phyloP scores from a whole-genome alignment of 1,140 invertebrate genomes.

The Drosophila obscura region DNA sequence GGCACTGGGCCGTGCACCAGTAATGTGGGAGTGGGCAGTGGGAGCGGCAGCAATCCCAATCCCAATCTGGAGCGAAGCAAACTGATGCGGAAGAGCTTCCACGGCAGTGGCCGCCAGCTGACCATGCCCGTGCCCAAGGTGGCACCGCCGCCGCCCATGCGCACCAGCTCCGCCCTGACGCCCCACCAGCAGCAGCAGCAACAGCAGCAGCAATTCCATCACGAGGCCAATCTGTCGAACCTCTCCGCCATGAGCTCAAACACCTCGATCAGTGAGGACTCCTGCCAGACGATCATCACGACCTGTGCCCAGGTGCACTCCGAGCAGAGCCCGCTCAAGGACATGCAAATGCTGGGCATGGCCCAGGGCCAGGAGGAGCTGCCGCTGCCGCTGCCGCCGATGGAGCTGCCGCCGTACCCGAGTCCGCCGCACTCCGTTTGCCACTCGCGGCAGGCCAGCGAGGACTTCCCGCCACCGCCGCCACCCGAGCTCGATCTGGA shows the following conservation, averaged over 20 bases:
- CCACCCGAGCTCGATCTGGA: slow-evolving; percentile 90
- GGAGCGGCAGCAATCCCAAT: slow-evolving; percentile 85
- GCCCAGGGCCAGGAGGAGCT: slow-evolving; percentile 18
- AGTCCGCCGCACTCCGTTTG: slow-evolving; percentile 89
- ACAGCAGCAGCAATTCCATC: slow-evolving; percentile 74
- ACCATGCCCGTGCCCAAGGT: slow-evolving; percentile 90
- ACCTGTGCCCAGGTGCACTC: slow-evolving; percentile 91
- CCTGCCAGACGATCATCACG: slow-evolving; percentile 91
- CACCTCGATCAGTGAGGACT: slow-evolving; percentile 91
- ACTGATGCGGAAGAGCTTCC: slow-evolving; percentile 94
- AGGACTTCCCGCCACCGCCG: slow-evolving; percentile 94
- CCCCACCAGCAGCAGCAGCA: slow-evolving; percentile 79
- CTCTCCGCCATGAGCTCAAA: slow-evolving; percentile 87
- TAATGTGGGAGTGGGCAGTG: background rate
- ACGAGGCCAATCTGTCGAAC: slow-evolving; percentile 80
- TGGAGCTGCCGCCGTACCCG: slow-evolving; percentile 91
- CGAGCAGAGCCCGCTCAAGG: slow-evolving; percentile 89
- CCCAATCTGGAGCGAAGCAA: slow-evolving; percentile 93
- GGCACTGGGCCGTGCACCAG: slow-evolving; percentile 48
- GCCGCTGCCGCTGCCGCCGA: slow-evolving; percentile 42
- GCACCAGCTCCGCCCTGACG: slow-evolving; percentile 89
- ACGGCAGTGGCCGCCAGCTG: slow-evolving; percentile 91
- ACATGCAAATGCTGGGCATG: slow-evolving; percentile 50
- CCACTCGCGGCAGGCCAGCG: slow-evolving; percentile 93
- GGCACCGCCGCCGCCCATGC: slow-evolving; percentile 92